phyloP scores from a whole-genome alignment of 1,140 invertebrate genomes.

The Lepidurus packardi region DNA sequence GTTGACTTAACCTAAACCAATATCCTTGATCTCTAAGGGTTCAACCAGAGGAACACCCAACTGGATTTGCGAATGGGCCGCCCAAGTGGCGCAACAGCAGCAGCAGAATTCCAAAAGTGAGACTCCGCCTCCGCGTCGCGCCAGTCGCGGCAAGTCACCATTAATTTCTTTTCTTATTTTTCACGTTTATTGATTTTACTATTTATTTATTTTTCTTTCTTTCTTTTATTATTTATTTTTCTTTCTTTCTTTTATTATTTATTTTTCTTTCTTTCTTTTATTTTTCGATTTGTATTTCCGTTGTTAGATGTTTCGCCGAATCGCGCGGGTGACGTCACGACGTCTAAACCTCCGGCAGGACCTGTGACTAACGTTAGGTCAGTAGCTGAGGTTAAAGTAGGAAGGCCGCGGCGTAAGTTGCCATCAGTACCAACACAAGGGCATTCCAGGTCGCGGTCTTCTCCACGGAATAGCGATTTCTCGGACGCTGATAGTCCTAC shows the following conservation, averaged over 20 bases:
- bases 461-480: conserved; percentile 35
- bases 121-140: not conserved
- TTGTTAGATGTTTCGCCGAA: conserved; percentile 25
- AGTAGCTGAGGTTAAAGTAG: conserved; percentile 32
- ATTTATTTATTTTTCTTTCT: not conserved
- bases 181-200: not conserved
- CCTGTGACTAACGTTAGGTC: conserved; percentile 29
- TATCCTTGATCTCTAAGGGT: not conserved
- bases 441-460: conserved; percentile 36
- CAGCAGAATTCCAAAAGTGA: conserved; percentile 16
- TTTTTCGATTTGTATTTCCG: not conserved
- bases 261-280: not conserved
- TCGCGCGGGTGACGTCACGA: not conserved
- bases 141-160: conserved; percentile 20
- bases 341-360: conserved; percentile 37
- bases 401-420: conserved; percentile 24
- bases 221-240: not conserved
- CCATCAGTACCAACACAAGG: conserved; percentile 31
- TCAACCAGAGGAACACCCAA: conserved; percentile 40
- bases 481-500: conserved; percentile 37
- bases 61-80: conserved; percentile 56
- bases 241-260: not conserved
- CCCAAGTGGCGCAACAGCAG: conserved; percentile 46
- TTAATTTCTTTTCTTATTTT: not conserved
- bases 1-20: not conserved